These are phyloP conservation scores for Parnassius orleans DNA, from an alignment of 2,888 invertebrate genomes.

Conservation along the genomic window DNA sequence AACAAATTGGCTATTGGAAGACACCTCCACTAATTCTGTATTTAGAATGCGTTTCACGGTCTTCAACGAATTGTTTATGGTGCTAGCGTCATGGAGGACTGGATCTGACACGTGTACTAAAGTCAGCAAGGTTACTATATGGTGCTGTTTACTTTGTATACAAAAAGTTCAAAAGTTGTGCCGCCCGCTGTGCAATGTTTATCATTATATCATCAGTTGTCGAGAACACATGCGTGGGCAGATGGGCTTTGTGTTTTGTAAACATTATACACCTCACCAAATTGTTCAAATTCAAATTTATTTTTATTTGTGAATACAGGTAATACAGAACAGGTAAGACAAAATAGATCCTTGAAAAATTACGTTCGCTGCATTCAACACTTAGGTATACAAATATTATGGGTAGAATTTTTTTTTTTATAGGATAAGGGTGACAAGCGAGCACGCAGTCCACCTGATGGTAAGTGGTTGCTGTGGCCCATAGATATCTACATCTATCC, in stretches of 20 bases:
- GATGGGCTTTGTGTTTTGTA: slow-evolving; percentile 1
- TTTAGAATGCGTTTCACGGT: slow-evolving; percentile 14
- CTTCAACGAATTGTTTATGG: slow-evolving; percentile 8
- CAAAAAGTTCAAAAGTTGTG: neutral
- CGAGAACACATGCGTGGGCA: neutral
- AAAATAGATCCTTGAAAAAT: too few relatives aligned
- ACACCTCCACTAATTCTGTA: slow-evolving; percentile 13
- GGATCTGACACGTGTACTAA: neutral
- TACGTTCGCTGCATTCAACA: too few relatives aligned
- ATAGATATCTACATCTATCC: too few relatives aligned
- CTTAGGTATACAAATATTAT: too few relatives aligned
- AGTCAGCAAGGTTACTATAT: neutral
- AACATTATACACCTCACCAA: neutral
- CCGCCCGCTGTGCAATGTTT: neutral
- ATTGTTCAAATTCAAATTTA: too few relatives aligned
- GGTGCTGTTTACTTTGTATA: neutral
- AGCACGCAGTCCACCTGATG: too few relatives aligned
- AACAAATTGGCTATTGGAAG: neutral
- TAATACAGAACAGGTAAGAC: too few relatives aligned
- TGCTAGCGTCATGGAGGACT: neutral
- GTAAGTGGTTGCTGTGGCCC: too few relatives aligned
- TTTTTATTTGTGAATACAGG: too few relatives aligned
- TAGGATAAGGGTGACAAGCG: too few relatives aligned
- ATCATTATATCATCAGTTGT: slow-evolving; percentile 5
- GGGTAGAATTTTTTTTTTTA: too few relatives aligned